Percentiles rank a stretch among this genome's conserved stretches.
phyloP scores from a whole-genome alignment of 2,888 invertebrate species.

The Pediacus dermestoides region DNA sequence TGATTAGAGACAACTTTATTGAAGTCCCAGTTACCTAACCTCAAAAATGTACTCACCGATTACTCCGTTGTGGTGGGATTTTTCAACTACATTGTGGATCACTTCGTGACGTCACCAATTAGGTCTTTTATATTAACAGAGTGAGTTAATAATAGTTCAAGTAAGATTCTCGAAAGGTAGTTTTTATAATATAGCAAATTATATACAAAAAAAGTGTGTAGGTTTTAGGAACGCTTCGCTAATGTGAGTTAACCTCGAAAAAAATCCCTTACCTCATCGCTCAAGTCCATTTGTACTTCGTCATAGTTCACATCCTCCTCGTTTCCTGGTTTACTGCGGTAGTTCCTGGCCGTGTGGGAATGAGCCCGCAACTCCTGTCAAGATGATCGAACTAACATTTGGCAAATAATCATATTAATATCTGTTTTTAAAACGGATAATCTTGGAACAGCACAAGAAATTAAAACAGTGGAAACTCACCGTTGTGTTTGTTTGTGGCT shows the following conservation, averaged over 20 bases:
- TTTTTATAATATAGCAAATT: conserved; percentile 2
- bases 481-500: conserved; percentile 34
- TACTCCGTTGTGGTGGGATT: conserved; percentile 19
- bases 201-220: background rate
- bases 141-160: conserved; percentile 50
- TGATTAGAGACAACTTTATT: too few species aligned
- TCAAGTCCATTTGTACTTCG: conserved; percentile 75
- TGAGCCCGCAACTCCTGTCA: conserved; percentile 37
- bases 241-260: conserved; percentile 1
- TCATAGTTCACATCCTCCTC: conserved; percentile 64
- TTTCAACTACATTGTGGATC: conserved; percentile 14
- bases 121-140: conserved; percentile 53
- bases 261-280: conserved; percentile 54
- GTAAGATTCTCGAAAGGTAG: background rate
- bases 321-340: conserved; percentile 22
- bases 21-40: conserved; percentile 14
- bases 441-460: background rate
- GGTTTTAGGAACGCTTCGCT: background rate
- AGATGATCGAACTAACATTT: conserved; percentile 40
- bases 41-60: conserved; percentile 37
- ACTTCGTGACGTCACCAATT: conserved; percentile 33
- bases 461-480: conserved; percentile 29
- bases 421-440: conserved; percentile 3
- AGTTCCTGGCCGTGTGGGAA: conserved; percentile 11
- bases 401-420: conserved; percentile 32